Percentiles rank a stretch among this genome's conserved stretches.
Conservation (phyloP, 2,888 invertebrate genomes). For the Stegophylla sp. region DNA sequence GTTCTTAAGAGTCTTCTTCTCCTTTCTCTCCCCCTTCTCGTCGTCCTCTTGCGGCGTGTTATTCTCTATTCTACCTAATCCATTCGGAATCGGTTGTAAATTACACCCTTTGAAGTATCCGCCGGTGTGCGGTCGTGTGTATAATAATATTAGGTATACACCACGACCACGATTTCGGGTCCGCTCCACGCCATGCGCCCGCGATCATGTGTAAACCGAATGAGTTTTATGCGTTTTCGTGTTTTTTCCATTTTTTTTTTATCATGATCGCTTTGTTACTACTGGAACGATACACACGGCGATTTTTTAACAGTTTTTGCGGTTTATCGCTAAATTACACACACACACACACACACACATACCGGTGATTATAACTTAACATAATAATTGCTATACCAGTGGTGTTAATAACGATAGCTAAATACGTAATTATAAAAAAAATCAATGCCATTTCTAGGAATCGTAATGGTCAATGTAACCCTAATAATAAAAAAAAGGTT, state of each 20-base stretch:
- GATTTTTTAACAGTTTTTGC: neutral
- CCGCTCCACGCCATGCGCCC: neutral
- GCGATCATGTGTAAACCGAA: too few species aligned
- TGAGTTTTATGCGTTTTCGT: neutral
- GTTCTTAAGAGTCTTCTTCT: neutral
- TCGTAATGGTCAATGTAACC: neutral
- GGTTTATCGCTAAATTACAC: too few species aligned
- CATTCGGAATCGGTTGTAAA: slow-evolving; percentile 48
- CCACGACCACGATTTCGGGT: slow-evolving; percentile 4
- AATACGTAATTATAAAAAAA: neutral
- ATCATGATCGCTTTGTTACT: too few species aligned
- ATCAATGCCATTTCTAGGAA: neutral
- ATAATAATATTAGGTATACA: neutral
- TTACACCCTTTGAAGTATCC: slow-evolving; percentile 52
- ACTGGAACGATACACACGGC: neutral
- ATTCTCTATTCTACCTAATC: slow-evolving; percentile 16
- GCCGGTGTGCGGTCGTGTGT: slow-evolving; percentile 12
- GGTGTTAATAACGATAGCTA: too few species aligned
- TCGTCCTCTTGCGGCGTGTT: neutral
- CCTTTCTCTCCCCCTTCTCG: neutral
- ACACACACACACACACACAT: too few species aligned
- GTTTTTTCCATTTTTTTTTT: neutral
- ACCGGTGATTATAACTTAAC: too few species aligned
- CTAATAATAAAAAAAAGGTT: neutral
- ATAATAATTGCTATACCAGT: too few species aligned